phyloP scores from a whole-genome alignment of 2,113 vertebrate species.

The western clawed frog (Xenopus tropicalis) region DNA sequence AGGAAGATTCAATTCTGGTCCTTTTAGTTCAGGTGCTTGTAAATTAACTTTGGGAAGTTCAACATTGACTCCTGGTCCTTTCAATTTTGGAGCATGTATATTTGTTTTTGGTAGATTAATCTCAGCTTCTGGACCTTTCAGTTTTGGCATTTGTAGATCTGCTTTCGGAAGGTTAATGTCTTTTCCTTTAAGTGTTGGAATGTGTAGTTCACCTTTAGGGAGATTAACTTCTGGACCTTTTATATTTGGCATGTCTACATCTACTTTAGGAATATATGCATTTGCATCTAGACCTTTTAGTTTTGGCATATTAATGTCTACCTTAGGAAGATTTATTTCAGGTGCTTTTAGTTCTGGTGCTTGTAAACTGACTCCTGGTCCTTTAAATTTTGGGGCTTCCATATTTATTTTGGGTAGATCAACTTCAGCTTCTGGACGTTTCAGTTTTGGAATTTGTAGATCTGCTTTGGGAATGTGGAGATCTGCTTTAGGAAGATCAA shows the following conservation, averaged over 20 bases:
- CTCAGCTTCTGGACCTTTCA: not conserved
- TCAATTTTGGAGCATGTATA: slow-evolving; percentile 4
- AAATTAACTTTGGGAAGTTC: slow-evolving; percentile 7
- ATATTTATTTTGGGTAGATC: slow-evolving; percentile 8
- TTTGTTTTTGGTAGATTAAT: not conserved
- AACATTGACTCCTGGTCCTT: slow-evolving; percentile 15
- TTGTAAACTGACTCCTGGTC: not conserved
- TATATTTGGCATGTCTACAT: not conserved
- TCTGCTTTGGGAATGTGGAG: slow-evolving; percentile 10
- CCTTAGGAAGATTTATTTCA: not conserved
- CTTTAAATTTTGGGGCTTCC: not conserved
- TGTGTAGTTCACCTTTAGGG: slow-evolving; percentile 9
- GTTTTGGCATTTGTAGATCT: slow-evolving; percentile 5
- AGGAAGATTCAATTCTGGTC: slow-evolving; percentile 5
- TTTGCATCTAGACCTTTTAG: slow-evolving; percentile 3
- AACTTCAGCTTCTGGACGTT: slow-evolving; percentile 5
- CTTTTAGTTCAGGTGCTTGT: not conserved
- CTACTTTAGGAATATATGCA: slow-evolving; percentile 18
- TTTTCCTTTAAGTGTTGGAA: not conserved
- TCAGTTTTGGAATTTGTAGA: slow-evolving; percentile 15
- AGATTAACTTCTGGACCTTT: slow-evolving; percentile 6
- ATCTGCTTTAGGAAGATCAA: slow-evolving; percentile 22
- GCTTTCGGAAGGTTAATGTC: slow-evolving; percentile 12
- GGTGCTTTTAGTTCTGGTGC: slow-evolving; percentile 4
- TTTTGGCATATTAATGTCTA: slow-evolving; percentile 7